Evolutionary conservation across 1,140 invertebrate species (phyloP).

Genomic region (Zaprionus camerounensis): DNA sequence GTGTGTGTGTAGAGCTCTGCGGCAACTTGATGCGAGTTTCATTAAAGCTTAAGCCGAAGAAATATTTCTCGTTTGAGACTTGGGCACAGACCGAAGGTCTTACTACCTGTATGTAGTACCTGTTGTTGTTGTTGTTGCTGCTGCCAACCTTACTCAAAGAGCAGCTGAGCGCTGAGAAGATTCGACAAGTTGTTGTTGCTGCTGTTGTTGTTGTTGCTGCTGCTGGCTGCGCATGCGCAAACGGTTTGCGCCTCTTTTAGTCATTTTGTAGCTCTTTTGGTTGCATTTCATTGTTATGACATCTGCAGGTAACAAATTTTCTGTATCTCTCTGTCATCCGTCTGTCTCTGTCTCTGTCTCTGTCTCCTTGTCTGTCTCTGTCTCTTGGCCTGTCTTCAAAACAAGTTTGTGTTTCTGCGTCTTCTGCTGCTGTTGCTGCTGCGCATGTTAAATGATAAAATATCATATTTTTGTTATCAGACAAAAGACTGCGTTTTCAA

Average conservation of each 20-base stretch:
- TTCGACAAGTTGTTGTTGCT: slow-evolving; percentile 28
- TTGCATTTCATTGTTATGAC: slow-evolving; percentile 83
- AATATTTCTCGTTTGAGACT: slow-evolving; percentile 70
- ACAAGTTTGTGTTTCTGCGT: slow-evolving; percentile 63
- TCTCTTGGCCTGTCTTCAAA: slow-evolving; percentile 24
- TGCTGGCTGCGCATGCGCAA: slow-evolving; percentile 69
- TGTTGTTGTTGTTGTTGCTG: slow-evolving; percentile 34
- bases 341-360: slow-evolving; percentile 27
- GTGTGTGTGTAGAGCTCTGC: slow-evolving; percentile 19
- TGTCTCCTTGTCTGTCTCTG: slow-evolving; percentile 1
- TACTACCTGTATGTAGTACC: slow-evolving; percentile 59
- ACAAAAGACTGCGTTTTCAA: slow-evolving; percentile 55
- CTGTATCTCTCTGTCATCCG: slow-evolving; percentile 32
- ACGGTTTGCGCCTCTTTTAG: slow-evolving; percentile 31
- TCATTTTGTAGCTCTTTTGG: slow-evolving; percentile 72
- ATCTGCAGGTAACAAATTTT: slow-evolving; percentile 81
- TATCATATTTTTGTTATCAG: slow-evolving; percentile 82
- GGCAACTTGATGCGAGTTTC: slow-evolving; percentile 81
- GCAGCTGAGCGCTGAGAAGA: slow-evolving; percentile 54
- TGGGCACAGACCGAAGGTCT: slow-evolving; percentile 62
- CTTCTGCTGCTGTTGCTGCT: slow-evolving; percentile 2
- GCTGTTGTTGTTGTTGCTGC: slow-evolving; percentile 26
- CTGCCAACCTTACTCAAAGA: slow-evolving; percentile 68
- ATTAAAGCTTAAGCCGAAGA: slow-evolving; percentile 73
- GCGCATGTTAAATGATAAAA: slow-evolving; percentile 77